Base-by-base conservation (phyloP, 2,113 vertebrate species). In the Bufo gargarizans region DNA sequence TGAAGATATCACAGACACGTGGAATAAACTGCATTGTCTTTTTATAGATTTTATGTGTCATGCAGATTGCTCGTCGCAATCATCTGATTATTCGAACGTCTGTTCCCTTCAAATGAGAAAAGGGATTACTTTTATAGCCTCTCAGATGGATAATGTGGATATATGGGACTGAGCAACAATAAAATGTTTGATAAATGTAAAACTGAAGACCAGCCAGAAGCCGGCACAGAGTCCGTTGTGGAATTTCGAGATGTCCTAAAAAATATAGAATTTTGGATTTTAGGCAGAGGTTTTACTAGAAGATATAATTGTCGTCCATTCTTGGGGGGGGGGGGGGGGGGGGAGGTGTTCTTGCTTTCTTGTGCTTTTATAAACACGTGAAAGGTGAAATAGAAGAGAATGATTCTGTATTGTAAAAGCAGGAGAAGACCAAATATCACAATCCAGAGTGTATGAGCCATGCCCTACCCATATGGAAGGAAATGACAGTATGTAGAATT, bases 81-180 rank as follows among this genome's bases (percentile, higher is more conserved):
- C 67, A 65, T 69, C 47, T 50, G 63, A 71, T 55, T 71, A 69
- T 53, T 84, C 33, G 16, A 61, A 59, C 33, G 55, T 58, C 78
- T 59, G 55, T 81, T 58, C 78, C 16, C 56, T 81, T 19, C 20
- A n/a, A 61, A 81, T 59, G 84, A 69, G 83, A 20, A 78, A 82
- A 78, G 22, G 90, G 84, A 89, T 79, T 0, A 59, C 78, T 61
- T 81, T 81, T 56, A 80, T 59, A 85, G 90, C 89, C 88, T 59
- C 3, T 61, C 47, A 50, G 63, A 0, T 2, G 61, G 4, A 4
- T 65, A 43, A 89, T 16, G 61, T 1, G 79, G 72, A 89, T 19
- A 4, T 56, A 2, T 0, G 10, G 88, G 87, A 50, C 90, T 86
- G 84, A 6, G 72, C 87, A 82, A 89, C 82, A 71, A 67, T 71